Conservation (phyloP, 2,113 vertebrate species). For the Melanotaenia duboulayi region DNA sequence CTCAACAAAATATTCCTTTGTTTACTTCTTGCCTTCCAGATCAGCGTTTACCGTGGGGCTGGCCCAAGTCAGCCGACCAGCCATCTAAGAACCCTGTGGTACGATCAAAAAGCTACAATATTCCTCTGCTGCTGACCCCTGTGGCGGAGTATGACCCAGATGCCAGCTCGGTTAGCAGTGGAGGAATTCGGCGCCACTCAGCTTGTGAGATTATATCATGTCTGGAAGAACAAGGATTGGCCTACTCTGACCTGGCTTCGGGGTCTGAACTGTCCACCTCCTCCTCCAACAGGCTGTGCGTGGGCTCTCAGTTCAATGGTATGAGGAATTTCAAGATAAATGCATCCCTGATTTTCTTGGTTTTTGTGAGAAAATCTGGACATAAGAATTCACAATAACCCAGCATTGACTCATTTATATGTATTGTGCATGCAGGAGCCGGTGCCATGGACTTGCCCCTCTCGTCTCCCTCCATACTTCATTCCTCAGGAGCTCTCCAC, state of each 20-base stretch:
- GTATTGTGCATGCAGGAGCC: conserved; percentile 61
- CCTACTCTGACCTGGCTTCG: conserved; percentile 59
- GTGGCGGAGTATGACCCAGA: conserved; percentile 94
- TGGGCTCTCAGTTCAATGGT: conserved; percentile 76
- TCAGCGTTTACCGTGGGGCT: conserved; percentile 87
- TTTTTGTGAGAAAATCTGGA: background rate
- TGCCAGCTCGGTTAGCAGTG: conserved; percentile 78
- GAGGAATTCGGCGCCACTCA: conserved; percentile 91
- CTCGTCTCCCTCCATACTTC: conserved; percentile 75
- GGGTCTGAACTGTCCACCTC: conserved; percentile 65
- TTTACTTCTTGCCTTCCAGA: conserved; percentile 79
- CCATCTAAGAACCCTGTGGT: conserved; percentile 92
- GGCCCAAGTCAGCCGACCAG: conserved; percentile 86
- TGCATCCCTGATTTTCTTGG: background rate
- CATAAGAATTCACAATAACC: conserved; percentile 23
- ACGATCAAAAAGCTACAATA: conserved; percentile 96
- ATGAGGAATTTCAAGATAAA: conserved; percentile 6
- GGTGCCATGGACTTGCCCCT: conserved; percentile 60
- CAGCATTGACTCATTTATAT: conserved; percentile 24
- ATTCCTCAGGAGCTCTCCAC: conserved; percentile 79
- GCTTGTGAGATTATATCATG: conserved; percentile 94
- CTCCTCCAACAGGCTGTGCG: conserved; percentile 73
- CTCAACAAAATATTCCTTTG: background rate
- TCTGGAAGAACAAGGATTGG: conserved; percentile 86
- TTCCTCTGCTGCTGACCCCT: conserved; percentile 90